phyloP scores from a whole-genome alignment of 92 coral and sea anemone genomes.

The Plumapathes pennacea region DNA sequence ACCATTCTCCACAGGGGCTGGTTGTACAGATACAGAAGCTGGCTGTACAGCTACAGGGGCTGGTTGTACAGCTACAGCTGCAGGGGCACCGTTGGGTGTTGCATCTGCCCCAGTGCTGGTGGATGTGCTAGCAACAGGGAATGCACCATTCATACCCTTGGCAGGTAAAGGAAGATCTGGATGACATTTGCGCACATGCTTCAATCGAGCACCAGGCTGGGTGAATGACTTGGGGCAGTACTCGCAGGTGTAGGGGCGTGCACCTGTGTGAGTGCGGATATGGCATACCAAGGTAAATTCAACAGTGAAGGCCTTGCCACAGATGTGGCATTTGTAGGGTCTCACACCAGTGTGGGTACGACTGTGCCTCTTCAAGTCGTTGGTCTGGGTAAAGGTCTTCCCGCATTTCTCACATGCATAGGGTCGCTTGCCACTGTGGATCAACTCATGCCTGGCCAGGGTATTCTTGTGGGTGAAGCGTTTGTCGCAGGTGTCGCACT shows the following conservation, averaged over 20 bases:
- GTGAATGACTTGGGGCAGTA: slow-evolving; percentile 92
- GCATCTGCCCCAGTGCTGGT: no score
- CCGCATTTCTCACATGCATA: slow-evolving; percentile 87
- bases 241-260: slow-evolving; percentile 88
- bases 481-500: slow-evolving; percentile 82
- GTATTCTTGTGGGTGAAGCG: slow-evolving; percentile 95
- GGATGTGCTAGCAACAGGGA: no score
- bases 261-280: slow-evolving; percentile 93
- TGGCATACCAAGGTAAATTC: slow-evolving; percentile 95
- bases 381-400: slow-evolving; percentile 94
- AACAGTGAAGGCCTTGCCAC: slow-evolving; percentile 92
- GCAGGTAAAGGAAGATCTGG: slow-evolving; percentile 82
- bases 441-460: slow-evolving; percentile 83
- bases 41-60: no score
- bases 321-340: slow-evolving; percentile 94
- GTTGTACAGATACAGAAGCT: no score
- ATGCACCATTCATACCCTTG: no score
- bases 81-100: no score
- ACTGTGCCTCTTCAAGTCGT: slow-evolving; percentile 88
- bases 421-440: slow-evolving; percentile 90
- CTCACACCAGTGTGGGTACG: slow-evolving; percentile 92
- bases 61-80: no score
- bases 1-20: no score
- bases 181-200: slow-evolving; percentile 84
- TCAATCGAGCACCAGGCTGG: slow-evolving; percentile 97